Conservation (phyloP, 2,888 invertebrate genomes). For the Rhimphoctona megacephalus region DNA sequence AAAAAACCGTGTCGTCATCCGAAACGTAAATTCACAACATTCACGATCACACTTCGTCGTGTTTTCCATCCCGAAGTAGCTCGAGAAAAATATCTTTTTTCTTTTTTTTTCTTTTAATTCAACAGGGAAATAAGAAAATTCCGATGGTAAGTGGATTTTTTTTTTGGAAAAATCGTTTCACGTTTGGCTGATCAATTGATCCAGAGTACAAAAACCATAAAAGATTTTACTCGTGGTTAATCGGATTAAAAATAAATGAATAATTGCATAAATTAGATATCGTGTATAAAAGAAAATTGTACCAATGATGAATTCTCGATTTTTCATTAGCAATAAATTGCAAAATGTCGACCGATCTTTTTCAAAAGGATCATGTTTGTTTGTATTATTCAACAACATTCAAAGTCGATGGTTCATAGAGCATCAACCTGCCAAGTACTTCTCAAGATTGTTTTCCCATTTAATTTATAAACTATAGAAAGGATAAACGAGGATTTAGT, state of each 20-base stretch:
- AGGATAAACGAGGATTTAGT: not conserved
- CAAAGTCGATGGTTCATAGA: no score
- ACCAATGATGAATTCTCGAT: constrained; percentile 8
- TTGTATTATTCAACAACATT: not conserved
- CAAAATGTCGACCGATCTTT: constrained; percentile 12
- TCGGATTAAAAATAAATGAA: not conserved
- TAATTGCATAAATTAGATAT: constrained; percentile 25
- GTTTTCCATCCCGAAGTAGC: constrained; percentile 27
- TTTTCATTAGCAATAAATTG: constrained; percentile 9
- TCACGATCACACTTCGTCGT: constrained; percentile 56
- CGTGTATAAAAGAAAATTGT: constrained; percentile 24
- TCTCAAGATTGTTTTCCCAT: constrained; percentile 35
- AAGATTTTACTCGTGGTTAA: constrained; percentile 37
- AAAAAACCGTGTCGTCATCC: constrained; percentile 43
- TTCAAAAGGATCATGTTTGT: not conserved
- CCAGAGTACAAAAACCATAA: constrained; percentile 62
- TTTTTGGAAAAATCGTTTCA: constrained; percentile 7
- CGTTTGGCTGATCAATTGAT: constrained; percentile 39
- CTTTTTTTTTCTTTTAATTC: not conserved
- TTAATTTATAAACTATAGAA: not conserved
- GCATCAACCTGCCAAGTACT: constrained; percentile 53
- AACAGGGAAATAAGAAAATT: constrained; percentile 17
- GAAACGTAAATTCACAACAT: constrained; percentile 55
- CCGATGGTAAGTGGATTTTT: constrained; percentile 31
- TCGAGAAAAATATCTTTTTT: constrained; percentile 6